Conservation (phyloP, 2,888 invertebrate species). For the Aquatica leii region DNA sequence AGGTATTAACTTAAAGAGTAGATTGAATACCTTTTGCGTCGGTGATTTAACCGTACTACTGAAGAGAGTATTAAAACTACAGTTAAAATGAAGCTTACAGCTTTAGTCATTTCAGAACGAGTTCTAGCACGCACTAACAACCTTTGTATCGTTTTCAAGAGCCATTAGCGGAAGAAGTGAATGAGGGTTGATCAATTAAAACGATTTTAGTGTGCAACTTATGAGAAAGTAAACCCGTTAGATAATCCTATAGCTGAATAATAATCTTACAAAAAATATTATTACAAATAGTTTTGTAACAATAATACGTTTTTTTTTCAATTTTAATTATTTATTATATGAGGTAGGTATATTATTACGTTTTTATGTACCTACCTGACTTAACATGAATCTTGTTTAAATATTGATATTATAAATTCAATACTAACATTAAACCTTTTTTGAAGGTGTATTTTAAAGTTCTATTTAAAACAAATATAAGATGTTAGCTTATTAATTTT, state of each 20-base stretch:
- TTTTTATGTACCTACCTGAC: no score
- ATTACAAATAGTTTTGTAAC: no score
- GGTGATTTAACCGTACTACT: slow-evolving; percentile 8
- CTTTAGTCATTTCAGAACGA: slow-evolving; percentile 37
- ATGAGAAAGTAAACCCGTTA: slow-evolving; percentile 30
- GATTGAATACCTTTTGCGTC: neutral
- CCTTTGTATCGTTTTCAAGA: slow-evolving; percentile 58
- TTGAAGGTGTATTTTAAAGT: neutral
- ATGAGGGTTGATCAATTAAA: slow-evolving; percentile 55
- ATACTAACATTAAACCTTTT: neutral
- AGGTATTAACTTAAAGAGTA: neutral
- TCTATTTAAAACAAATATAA: slow-evolving; percentile 25
- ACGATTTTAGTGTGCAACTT: slow-evolving; percentile 48
- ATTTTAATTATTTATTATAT: no score
- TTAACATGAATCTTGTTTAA: no score
- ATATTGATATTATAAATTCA: no score
- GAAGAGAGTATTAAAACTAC: slow-evolving; percentile 33
- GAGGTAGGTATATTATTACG: no score
- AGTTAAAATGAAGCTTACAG: slow-evolving; percentile 30
- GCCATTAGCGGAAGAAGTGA: slow-evolving; percentile 56
- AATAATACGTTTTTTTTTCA: no score
- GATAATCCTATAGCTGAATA: neutral
- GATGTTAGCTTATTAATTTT: slow-evolving; percentile 20
- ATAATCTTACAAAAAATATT: neutral
- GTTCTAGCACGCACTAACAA: slow-evolving; percentile 48